Base-by-base conservation (phyloP, 2,888 invertebrate species). In the Flabesymbios commensalis region DNA sequence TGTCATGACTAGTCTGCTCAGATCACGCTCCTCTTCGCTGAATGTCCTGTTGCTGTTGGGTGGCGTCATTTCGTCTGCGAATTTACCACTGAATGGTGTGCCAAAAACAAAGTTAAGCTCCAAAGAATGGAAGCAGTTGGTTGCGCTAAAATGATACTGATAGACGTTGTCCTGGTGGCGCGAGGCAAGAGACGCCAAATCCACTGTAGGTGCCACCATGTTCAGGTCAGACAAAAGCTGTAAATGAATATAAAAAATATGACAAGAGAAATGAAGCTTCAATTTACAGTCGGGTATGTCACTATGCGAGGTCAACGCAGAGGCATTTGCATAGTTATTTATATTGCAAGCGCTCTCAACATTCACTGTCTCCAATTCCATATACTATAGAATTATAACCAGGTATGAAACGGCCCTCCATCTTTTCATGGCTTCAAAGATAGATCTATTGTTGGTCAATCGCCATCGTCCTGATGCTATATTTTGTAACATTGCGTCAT, bases 101-200 rank as follows among this genome's bases (percentile, higher is more conserved):
- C 70, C 70, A 51, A 69, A 70, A 26, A 70, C 59, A 43, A 65
- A 70, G 58, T 65, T 63, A 28, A 70, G 67, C 49, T 70, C 70
- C 39, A 63, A 56, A 24, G 65, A 66, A 58, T 70, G 70, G 55
- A 62, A 69, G 61, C 68, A 58, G 29, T 62, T 24, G 4, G 49
- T 57, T 31, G 49, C 32, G 26, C 28, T 33, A 60, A 70, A 67
- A 58, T 65, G 59, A 32, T 70, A 70, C 43, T 67, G 63, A 59
- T 63, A 70, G 33, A 67, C 57, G 3, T 60, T 57, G 10, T 47
- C 45, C 24, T 42, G 29, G 60, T 64, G 49, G 2, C 31, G 26
- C 24, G 61, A 58, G 29, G 65, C 32, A 28, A 65, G 31, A 28
- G 57, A 54, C 3, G 65, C 54, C 58, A 69, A 42, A 3, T 67